Conservation (phyloP, 1,140 invertebrate species). For the Pachypeltis micranthus region DNA sequence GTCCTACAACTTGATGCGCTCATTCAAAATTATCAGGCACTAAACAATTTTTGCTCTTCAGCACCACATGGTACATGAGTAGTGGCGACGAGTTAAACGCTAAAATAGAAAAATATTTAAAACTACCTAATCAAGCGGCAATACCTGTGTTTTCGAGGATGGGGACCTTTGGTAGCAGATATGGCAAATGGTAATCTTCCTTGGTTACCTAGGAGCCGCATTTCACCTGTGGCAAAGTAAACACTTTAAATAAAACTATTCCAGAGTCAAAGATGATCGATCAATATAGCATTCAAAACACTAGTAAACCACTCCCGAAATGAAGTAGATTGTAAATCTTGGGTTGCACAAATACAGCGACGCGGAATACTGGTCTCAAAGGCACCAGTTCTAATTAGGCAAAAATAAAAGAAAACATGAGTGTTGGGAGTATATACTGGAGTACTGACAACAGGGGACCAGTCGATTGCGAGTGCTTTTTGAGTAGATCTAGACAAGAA, state of each 20-base stretch:
- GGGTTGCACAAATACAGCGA: too few species aligned
- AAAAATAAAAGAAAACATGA: too few species aligned
- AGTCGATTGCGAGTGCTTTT: too few species aligned
- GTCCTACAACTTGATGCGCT: not conserved
- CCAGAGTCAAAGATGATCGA: not conserved
- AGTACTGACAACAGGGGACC: too few species aligned
- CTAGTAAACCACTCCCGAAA: not conserved
- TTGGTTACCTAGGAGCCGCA: constrained; percentile 13
- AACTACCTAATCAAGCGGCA: not conserved
- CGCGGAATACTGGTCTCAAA: not conserved
- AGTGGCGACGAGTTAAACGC: not conserved
- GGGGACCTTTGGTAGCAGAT: constrained; percentile 7
- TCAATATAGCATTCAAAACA: not conserved
- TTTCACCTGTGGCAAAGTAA: constrained; percentile 15
- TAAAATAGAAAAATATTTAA: not conserved
- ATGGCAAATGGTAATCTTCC: constrained; percentile 18
- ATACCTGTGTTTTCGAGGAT: constrained; percentile 16
- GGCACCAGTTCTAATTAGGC: not conserved
- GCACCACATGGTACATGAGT: not conserved
- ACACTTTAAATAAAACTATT: not conserved
- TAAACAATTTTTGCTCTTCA: not conserved
- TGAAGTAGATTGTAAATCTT: not conserved
- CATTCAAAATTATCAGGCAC: not conserved
- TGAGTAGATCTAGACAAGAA: too few species aligned
- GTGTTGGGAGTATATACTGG: too few species aligned